Conservation (phyloP, 2,888 invertebrate genomes). For the Leptothorax acervorum region DNA sequence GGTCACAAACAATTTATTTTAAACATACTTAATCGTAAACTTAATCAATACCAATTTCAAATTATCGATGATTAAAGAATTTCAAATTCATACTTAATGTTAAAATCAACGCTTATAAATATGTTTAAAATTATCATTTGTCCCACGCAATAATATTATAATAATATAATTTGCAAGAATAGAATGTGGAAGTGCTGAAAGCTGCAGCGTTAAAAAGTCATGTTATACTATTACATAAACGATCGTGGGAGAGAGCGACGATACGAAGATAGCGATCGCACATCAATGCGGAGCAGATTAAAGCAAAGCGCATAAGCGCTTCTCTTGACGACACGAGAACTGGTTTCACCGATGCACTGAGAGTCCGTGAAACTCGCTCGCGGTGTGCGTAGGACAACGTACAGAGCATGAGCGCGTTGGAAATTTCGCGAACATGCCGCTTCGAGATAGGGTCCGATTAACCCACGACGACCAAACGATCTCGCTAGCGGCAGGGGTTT, state of each 20-base stretch:
- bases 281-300: conserved; percentile 28
- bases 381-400: background rate
- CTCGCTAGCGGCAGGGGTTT: conserved; percentile 15
- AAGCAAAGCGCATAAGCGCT: conserved; percentile 26
- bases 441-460: conserved; percentile 12
- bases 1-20: no score
- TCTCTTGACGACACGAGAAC: conserved; percentile 7
- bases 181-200: background rate
- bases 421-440: conserved; percentile 12
- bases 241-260: background rate
- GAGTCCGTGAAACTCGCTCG: conserved; percentile 9
- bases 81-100: background rate
- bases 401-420: conserved; percentile 9
- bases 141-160: background rate
- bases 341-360: conserved; percentile 15
- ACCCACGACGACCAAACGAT: conserved; percentile 58
- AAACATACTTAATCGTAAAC: background rate
- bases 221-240: background rate
- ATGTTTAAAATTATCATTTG: background rate
- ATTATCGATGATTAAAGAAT: background rate
- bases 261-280: background rate
- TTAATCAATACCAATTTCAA: background rate
- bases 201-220: background rate
- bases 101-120: background rate
- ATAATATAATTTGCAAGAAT: background rate